Evolutionary conservation across 2,888 invertebrate species (phyloP), one percentile per base, ranked within the genome.

Genomic region (Eupithecia subumbrata): DNA sequence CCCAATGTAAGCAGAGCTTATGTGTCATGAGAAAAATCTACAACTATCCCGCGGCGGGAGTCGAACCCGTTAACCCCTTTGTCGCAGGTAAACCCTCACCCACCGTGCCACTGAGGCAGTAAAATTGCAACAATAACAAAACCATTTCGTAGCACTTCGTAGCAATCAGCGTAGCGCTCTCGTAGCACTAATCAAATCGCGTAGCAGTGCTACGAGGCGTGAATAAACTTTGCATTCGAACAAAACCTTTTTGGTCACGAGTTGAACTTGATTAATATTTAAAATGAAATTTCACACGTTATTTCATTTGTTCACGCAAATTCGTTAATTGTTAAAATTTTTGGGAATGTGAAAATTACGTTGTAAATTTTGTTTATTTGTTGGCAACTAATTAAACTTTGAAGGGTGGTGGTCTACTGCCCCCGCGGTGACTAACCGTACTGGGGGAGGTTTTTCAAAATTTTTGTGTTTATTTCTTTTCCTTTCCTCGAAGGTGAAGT

Each of bases 121-220:
- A 25, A 60, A 60, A 60, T 14, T 4, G 22, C 52, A 52, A 52
- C 52, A 22, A 56, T 30, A 30, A 30, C 12, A 25, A 45, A 43
- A 68, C 16, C 14, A 68, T 14, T 22, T 64, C 75, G 82, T 80
- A 82, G 82, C 76, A 74, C 69, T 77, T 82, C 82, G 83, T 82
- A 82, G 80, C 78, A 80, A 79, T 76, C 69, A 73, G 63, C 81
- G 83, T 83, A 83, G 82, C 81, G 52, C 71, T 76, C 67, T 80
- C 75, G 86, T 83, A 83, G 83, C 73, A 18, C 75, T 73, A 77
- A 81, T 82, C 79, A 78, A 74, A 77, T 82, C 80, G 77, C 82
- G 81, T 79, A 81, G 78, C 72, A 67, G 71, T 64, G 77, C 79
- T 79, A 73, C 73, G 43, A 22, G 25, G 5, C 60, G 22, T 25